Conservation (phyloP, 92 coral and sea anemone species). For the Paramuricea clavata region DNA sequence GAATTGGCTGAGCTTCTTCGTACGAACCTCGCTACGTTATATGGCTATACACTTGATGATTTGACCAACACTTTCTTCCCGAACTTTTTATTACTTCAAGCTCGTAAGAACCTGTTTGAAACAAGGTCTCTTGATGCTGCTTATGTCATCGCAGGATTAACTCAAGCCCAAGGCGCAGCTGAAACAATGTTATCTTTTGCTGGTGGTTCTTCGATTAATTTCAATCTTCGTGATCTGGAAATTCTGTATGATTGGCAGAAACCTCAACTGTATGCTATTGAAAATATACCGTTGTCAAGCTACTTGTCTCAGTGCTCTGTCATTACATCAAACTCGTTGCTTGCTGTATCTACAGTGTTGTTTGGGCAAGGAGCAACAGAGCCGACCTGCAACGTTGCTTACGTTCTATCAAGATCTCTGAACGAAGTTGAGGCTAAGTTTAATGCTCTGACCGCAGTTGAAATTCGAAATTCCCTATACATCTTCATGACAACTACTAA, state of each 20-base stretch:
- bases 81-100: conserved; percentile 10
- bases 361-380: conserved; percentile 24
- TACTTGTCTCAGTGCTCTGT: conserved; percentile 30
- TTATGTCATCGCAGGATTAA: neutral
- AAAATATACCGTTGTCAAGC: conserved; percentile 34
- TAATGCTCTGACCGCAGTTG: neutral
- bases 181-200: conserved; percentile 43
- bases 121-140: neutral
- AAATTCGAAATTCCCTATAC: neutral
- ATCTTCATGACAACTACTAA: conserved; percentile 17
- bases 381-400: conserved; percentile 37
- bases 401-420: conserved; percentile 39
- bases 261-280: conserved; percentile 47
- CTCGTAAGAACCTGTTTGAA: conserved; percentile 35
- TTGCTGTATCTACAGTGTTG: conserved; percentile 13
- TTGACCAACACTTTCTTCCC: conserved; percentile 43
- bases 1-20: conserved; percentile 48
- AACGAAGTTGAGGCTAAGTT: conserved; percentile 21
- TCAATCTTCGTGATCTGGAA: conserved; percentile 44
- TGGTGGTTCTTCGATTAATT: neutral
- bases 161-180: neutral
- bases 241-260: conserved; percentile 45
- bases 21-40: neutral
- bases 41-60: conserved; percentile 21
- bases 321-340: conserved; percentile 6